Evolutionary conservation across 1,140 invertebrate genomes (phyloP).

Genomic region (Drosophila dunni): DNA sequence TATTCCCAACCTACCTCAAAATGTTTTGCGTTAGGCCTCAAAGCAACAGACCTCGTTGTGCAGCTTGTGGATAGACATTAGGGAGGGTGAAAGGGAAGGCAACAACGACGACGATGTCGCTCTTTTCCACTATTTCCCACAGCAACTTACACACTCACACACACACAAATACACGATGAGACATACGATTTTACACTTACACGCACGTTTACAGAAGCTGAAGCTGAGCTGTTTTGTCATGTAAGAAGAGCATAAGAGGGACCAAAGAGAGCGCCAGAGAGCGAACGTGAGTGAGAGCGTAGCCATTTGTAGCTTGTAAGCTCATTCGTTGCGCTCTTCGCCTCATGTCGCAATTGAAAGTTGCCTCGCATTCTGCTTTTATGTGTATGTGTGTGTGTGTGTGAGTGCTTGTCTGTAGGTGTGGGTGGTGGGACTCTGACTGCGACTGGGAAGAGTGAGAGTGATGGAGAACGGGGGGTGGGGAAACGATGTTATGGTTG

Average conservation of each 20-base stretch:
- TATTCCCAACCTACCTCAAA: slow-evolving; percentile 85
- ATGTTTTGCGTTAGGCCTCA: slow-evolving; percentile 82
- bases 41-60: slow-evolving; percentile 77
- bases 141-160: slow-evolving; percentile 42
- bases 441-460: not conserved
- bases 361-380: slow-evolving; percentile 52
- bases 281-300: slow-evolving; percentile 20
- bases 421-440: slow-evolving; percentile 7
- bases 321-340: slow-evolving; percentile 54
- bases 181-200: slow-evolving; percentile 27
- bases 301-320: slow-evolving; percentile 40
- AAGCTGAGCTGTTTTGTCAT: slow-evolving; percentile 70
- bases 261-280: slow-evolving; percentile 39
- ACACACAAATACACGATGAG: slow-evolving; percentile 18
- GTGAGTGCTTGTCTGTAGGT: slow-evolving; percentile 37
- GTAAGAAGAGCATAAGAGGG: slow-evolving; percentile 50
- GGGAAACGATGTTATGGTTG: slow-evolving; percentile 33
- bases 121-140: slow-evolving; percentile 80
- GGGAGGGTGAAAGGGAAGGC: not conserved
- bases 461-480: not conserved
- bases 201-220: slow-evolving; percentile 60
- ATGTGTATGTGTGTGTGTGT: slow-evolving; percentile 7
- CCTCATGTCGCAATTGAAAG: slow-evolving; percentile 79
- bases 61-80: slow-evolving; percentile 20
- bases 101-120: slow-evolving; percentile 44